A percentile compares a stretch with the other conserved stretches of the same genome.
phyloP scores from a whole-genome alignment of 2,113 vertebrate genomes.

The Lethenteron camtschaticum region DNA sequence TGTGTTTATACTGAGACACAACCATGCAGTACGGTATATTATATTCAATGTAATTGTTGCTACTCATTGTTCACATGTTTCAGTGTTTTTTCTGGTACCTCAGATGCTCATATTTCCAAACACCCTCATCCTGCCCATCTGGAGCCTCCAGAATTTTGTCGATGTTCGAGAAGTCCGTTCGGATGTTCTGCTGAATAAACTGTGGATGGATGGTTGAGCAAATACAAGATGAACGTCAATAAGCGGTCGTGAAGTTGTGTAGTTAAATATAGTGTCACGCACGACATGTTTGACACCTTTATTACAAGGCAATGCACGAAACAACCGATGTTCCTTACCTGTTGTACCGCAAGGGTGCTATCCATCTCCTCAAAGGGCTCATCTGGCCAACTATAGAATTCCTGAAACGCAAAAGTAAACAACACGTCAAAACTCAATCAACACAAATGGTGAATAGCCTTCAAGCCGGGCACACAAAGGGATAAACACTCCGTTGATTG shows the following conservation, averaged over 20 bases:
- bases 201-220: constrained; percentile 16
- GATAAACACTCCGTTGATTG: too few relatives aligned
- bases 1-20: too few relatives aligned
- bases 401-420: constrained; percentile 22
- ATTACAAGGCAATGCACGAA: neutral
- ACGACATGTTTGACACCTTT: neutral
- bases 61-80: too few relatives aligned
- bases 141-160: constrained; percentile 96
- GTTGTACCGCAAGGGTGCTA: constrained; percentile 87
- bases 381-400: constrained; percentile 99
- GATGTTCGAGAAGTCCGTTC: constrained; percentile 86
- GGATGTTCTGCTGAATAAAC: constrained; percentile 97
- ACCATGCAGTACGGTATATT: too few relatives aligned
- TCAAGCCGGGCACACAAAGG: too few relatives aligned
- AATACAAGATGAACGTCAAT: neutral
- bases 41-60: too few relatives aligned
- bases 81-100: constrained; percentile 24
- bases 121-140: constrained; percentile 92
- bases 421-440: neutral
- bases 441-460: too few relatives aligned
- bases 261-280: neutral
- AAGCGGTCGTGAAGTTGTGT: neutral
- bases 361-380: constrained; percentile 99
- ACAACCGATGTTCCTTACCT: constrained; percentile 29
- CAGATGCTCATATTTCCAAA: constrained; percentile 99